Conservation (phyloP, 2,888 invertebrate species). For the Hirtodrosophila cameraria region DNA sequence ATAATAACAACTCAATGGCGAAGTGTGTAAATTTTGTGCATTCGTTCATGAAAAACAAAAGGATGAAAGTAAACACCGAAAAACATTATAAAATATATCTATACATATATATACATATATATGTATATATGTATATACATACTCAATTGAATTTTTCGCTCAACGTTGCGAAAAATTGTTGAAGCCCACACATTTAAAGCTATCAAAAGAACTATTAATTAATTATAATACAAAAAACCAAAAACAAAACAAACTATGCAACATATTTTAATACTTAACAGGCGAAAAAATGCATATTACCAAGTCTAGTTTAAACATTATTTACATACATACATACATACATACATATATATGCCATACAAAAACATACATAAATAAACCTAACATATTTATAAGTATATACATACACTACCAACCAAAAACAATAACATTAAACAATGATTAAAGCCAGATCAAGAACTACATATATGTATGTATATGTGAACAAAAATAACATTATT, state of each 20-base stretch:
- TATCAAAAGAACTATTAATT: constrained; percentile 72
- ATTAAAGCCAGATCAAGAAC: constrained; percentile 49
- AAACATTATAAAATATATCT: constrained; percentile 72
- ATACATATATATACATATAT: constrained; percentile 59
- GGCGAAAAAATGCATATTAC: constrained; percentile 49
- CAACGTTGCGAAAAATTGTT: constrained; percentile 51
- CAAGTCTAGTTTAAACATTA: constrained; percentile 58
- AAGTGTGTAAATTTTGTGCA: constrained; percentile 79
- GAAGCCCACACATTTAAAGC: constrained; percentile 74
- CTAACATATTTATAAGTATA: constrained; percentile 69
- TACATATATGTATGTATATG: constrained; percentile 47
- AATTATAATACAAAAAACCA: constrained; percentile 58
- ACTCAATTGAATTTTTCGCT: constrained; percentile 71
- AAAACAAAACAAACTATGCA: constrained; percentile 71
- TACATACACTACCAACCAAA: constrained; percentile 53
- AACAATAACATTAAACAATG: constrained; percentile 46
- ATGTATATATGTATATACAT: constrained; percentile 47
- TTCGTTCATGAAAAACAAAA: constrained; percentile 79
- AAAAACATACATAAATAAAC: constrained; percentile 68
- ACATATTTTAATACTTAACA: constrained; percentile 71
- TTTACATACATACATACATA: constrained; percentile 41
- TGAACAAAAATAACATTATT: too few relatives aligned
- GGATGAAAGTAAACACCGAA: constrained; percentile 83
- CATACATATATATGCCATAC: constrained; percentile 66
- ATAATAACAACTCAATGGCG: constrained; percentile 74